These are phyloP conservation scores for Lamellibrachia luymesi DNA, from an alignment of 1,140 invertebrate genomes.

Conservation along the genomic window DNA sequence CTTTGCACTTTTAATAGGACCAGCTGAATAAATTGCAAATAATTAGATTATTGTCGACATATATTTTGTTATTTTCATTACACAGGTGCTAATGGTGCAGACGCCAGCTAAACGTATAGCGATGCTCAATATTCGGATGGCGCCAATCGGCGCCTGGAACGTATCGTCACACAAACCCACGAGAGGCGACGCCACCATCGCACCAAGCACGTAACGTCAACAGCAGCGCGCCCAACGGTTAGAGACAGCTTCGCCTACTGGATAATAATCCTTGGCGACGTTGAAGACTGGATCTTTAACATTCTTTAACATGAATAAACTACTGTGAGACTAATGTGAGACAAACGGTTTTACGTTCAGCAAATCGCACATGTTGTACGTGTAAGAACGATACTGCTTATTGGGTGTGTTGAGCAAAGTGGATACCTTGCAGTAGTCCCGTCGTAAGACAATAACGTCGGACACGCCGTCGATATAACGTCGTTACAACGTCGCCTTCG, in stretches of 20 bases:
- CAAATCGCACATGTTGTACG: too few relatives aligned
- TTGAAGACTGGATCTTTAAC: background rate
- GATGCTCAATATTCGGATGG: background rate
- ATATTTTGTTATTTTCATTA: background rate
- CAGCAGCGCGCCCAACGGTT: background rate
- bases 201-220: background rate
- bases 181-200: background rate
- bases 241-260: background rate
- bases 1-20: too few relatives aligned
- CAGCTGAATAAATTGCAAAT: background rate
- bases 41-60: background rate
- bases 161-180: background rate
- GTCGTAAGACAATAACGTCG: background rate
- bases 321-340: background rate
- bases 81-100: background rate
- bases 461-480: background rate
- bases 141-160: background rate
- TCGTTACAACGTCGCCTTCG: background rate
- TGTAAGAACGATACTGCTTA: background rate
- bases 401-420: background rate
- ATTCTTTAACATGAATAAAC: background rate
- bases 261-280: background rate
- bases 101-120: background rate
- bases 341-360: background rate
- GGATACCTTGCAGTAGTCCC: background rate